Evolutionary conservation across 2,888 invertebrate genomes (phyloP).

Genomic region (Nomada hirtipes): DNA sequence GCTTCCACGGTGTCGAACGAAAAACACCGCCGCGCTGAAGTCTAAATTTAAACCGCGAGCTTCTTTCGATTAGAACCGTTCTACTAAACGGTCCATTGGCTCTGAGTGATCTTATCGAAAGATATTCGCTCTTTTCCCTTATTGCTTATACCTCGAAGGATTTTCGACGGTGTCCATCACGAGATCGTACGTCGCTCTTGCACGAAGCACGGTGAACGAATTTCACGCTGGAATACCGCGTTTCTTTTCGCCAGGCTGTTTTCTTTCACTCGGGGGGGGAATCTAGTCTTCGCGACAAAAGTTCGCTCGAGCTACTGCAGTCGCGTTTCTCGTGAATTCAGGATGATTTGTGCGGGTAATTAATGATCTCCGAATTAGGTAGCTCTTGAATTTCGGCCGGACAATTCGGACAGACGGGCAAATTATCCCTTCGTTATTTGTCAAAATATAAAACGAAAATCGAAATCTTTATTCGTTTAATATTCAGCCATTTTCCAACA

Average conservation of each 20-base stretch:
- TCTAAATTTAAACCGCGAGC: slow-evolving; percentile 33
- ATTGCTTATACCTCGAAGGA: neutral
- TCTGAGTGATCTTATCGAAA: neutral
- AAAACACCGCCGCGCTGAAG: slow-evolving; percentile 12
- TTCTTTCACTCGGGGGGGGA: slow-evolving; percentile 18
- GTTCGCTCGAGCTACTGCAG: slow-evolving; percentile 11
- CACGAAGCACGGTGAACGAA: slow-evolving; percentile 46
- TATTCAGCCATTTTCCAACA: too few species aligned
- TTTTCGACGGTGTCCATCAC: slow-evolving; percentile 29
- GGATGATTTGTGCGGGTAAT: slow-evolving; percentile 24
- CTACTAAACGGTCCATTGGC: slow-evolving; percentile 40
- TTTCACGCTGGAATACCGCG: slow-evolving; percentile 46
- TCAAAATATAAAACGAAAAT: too few species aligned
- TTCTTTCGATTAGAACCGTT: slow-evolving; percentile 20
- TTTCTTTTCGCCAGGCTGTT: slow-evolving; percentile 25
- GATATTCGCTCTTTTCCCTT: slow-evolving; percentile 2
- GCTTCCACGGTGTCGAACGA: slow-evolving; percentile 24
- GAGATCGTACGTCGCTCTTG: slow-evolving; percentile 20
- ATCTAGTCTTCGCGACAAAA: slow-evolving; percentile 35
- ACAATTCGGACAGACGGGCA: too few species aligned
- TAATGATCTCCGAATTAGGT: too few species aligned
- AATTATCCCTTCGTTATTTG: too few species aligned
- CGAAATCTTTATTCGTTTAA: too few species aligned
- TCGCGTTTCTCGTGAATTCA: slow-evolving; percentile 17
- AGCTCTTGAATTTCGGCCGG: too few species aligned